A percentile compares a stretch with the other conserved stretches of the same genome.
Evolutionary conservation across 1,140 invertebrate species (phyloP).

Genomic region (Telenomus remus): DNA sequence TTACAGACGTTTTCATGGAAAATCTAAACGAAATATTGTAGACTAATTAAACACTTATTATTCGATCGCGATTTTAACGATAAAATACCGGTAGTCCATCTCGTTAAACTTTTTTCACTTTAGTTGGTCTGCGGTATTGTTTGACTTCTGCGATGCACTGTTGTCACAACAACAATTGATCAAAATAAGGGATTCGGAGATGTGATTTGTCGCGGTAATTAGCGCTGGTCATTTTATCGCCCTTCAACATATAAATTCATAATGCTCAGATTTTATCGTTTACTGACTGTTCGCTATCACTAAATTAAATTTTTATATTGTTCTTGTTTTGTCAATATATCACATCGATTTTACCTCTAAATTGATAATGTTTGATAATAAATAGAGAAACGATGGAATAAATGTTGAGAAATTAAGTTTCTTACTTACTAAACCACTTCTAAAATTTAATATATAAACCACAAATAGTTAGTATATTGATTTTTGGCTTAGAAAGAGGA

Average conservation of each 20-base stretch:
- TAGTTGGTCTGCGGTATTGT: conserved; percentile 15
- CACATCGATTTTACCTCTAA: too few species aligned
- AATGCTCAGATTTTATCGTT: conserved; percentile 2
- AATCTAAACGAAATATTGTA: conserved; percentile 34
- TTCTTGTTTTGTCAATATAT: too few species aligned
- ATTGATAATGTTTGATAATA: too few species aligned
- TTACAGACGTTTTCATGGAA: conserved; percentile 23
- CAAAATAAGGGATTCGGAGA: conserved; percentile 28
- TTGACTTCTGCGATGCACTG: conserved; percentile 9
- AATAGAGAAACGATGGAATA: too few species aligned
- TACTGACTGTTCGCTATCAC: not conserved
- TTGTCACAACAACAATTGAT: conserved; percentile 24
- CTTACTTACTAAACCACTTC: too few species aligned
- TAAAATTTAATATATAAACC: too few species aligned
- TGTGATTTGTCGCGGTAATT: conserved; percentile 8
- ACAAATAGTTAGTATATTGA: too few species aligned
- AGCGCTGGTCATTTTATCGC: not conserved
- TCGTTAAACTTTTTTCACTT: conserved; percentile 11
- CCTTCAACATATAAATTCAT: not conserved
- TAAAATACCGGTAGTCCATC: conserved; percentile 20
- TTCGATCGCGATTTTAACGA: conserved; percentile 40
- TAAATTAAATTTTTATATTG: too few species aligned
- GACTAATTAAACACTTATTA: conserved; percentile 47
- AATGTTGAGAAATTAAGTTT: too few species aligned
- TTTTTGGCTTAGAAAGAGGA: too few species aligned